Evolutionary conservation across 2,888 invertebrate genomes (phyloP), one percentile per base, ranked within the genome.

Genomic region (Physocephala rufipes): DNA sequence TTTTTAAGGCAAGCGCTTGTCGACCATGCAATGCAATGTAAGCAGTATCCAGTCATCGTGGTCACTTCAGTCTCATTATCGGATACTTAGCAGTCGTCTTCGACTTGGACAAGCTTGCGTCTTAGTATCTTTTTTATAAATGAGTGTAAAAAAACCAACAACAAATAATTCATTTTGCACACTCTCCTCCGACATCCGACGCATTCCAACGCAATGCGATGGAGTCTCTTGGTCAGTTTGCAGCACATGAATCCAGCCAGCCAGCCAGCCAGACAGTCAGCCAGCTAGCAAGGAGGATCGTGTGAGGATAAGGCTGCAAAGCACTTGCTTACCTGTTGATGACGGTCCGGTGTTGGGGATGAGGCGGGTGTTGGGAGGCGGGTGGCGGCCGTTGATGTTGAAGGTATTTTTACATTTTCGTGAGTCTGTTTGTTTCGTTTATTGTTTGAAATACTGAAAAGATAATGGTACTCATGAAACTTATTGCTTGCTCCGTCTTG

Each of bases 51-150:
- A 68, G 61, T 68, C 68, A 49, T 65, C 30, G 47, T 67, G 67
- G 51, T 62, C 61, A 62, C 62, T 62, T 51, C 49, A 62, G 47
- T 62, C 68, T 68, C 68, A 68, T 68, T 68, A 68, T 68, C 62
- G 68, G 68, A 68, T 68, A 68, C 68, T 68, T 68, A 68, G 62
- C 51, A 68, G 68, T 36, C 61, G 61, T 61, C 61, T 62, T 49
- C 24, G 28, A 21, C 49, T 21, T 24, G 67, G 12, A 66, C 53
- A 21, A 43, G 53, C 66, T 43, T 53, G 55, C 55, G 21, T 55
- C 21, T 53, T 24, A 30, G 24, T 53, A 26, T 24, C 67, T 45
- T n/a, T 45, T 12, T 21, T 15, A 28, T 15, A 26, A 58, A 28
- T 15, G 26, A 58, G 58, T 21, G n/a, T 21, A 21, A n/a, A 53